Evolutionary conservation across 2,888 invertebrate genomes (phyloP).

Genomic region (Rhodophaea formosa): DNA sequence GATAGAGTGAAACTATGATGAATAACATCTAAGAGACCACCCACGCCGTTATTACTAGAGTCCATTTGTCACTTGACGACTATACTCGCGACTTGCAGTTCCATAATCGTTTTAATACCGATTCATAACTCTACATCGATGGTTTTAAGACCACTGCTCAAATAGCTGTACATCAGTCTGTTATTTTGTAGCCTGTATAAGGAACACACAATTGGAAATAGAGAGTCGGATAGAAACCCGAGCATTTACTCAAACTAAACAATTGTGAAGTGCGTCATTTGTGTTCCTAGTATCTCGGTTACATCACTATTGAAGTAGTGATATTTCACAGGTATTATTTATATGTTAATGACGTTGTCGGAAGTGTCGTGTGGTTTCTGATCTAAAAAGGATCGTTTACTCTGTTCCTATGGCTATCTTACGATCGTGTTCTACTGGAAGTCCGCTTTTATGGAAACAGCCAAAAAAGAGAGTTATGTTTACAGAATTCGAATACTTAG

Average conservation of each 20-base stretch:
- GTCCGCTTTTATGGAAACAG: too few species aligned
- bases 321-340: slow-evolving; percentile 2
- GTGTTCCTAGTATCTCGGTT: slow-evolving; percentile 10
- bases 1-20: slow-evolving; percentile 66
- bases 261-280: slow-evolving; percentile 11
- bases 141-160: slow-evolving; percentile 6
- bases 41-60: slow-evolving; percentile 42
- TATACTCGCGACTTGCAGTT: slow-evolving; percentile 1
- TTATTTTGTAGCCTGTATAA: not conserved
- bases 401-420: too few species aligned
- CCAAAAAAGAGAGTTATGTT: too few species aligned
- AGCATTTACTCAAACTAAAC: slow-evolving; percentile 12
- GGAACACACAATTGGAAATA: slow-evolving; percentile 14
- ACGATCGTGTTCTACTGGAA: too few species aligned
- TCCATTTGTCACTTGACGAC: slow-evolving; percentile 58
- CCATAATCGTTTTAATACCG: not conserved
- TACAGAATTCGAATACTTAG: too few species aligned
- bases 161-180: not conserved
- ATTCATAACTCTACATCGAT: slow-evolving; percentile 21
- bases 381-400: too few species aligned
- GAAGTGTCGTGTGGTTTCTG: not conserved
- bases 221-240: slow-evolving; percentile 8
- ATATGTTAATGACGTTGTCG: not conserved
- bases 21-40: slow-evolving; percentile 59
- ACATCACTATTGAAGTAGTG: slow-evolving; percentile 6